Base-by-base conservation (phyloP, 2,113 vertebrate genomes). In the Gallinago jamesoni region DNA sequence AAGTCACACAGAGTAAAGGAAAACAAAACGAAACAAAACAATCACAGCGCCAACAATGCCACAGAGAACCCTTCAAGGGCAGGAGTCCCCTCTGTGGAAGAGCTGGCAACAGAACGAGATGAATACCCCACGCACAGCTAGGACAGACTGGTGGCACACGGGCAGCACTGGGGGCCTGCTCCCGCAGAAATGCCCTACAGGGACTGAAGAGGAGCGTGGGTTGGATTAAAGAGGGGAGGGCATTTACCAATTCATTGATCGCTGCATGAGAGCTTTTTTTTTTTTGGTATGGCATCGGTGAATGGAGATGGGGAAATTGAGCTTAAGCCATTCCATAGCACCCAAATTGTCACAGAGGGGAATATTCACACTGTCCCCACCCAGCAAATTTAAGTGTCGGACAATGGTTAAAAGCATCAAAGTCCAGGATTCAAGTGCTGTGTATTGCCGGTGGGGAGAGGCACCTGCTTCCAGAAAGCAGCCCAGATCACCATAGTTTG, bases 251-350 rank as follows among this genome's bases (percentile, higher is more conserved):
- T 96, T 96, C 64, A 73, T 13, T 91, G 94, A 96, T 96, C 92
- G 39, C 94, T 96, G 95, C 96, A 96, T 95, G 96, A 96, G 94
- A 96, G 94, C 87, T 21, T 75, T 89, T 91, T 90, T 45, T 13
- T 70, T 90, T 93, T 91, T 94, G 45, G 12, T 14, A 81, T 37
- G 43, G 86, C 21, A 41, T 73, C 0, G 3, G 95, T 94, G 91
- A 96, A 90, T 94, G 94, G 91, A 89, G 89, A 87, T 87, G 95
- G 89, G 84, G 67, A 59, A 84, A 84, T 25, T 37, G 48, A 93
- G 80, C 92, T 93, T 84, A 94, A 93, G 95, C 96, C 95, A 89
- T 96, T 96, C 91, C 84, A 82, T 12, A 87, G 95, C 91, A 89
- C 53, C 94, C 92, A 91, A 94, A 93, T 84, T 84, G 95, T 94